These are phyloP conservation scores for Vanessa tameamea DNA, from an alignment of 1,140 invertebrate genomes.

Conservation along the genomic window DNA sequence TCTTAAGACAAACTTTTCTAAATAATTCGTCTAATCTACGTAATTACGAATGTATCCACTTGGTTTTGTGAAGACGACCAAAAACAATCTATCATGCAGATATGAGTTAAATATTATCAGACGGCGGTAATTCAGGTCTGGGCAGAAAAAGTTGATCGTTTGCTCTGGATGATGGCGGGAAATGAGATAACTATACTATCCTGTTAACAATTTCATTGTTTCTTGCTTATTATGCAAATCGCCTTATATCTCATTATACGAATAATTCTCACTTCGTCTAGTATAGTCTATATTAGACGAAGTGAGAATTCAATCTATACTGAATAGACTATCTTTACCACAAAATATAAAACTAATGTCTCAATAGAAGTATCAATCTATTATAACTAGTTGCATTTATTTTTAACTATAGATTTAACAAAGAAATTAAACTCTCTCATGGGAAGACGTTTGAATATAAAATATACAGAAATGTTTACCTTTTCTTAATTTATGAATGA, in stretches of 20 bases:
- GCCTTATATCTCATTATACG: conserved; percentile 1
- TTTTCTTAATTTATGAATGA: background rate
- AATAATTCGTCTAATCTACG: conserved; percentile 1
- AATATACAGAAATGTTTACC: too few relatives aligned
- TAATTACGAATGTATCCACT: background rate
- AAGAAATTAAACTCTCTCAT: too few relatives aligned
- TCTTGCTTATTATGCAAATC: conserved; percentile 18
- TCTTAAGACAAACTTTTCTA: conserved; percentile 5
- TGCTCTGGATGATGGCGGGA: conserved; percentile 4
- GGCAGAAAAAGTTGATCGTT: conserved; percentile 4
- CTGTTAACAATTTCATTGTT: conserved; percentile 15
- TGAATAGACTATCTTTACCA: background rate
- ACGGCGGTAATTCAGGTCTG: conserved; percentile 15
- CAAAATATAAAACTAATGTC: too few relatives aligned
- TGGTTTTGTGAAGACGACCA: background rate
- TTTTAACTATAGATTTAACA: too few relatives aligned
- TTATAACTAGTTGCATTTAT: too few relatives aligned
- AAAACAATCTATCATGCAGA: background rate
- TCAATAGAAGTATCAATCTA: too few relatives aligned
- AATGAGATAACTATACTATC: conserved; percentile 7
- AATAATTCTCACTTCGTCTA: background rate
- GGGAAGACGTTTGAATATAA: too few relatives aligned
- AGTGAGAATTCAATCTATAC: too few relatives aligned
- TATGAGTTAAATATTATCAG: background rate
- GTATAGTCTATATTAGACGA: too few relatives aligned